Base-by-base conservation (phyloP, 2,888 invertebrate species). In the Temnothorax rugatulus region DNA sequence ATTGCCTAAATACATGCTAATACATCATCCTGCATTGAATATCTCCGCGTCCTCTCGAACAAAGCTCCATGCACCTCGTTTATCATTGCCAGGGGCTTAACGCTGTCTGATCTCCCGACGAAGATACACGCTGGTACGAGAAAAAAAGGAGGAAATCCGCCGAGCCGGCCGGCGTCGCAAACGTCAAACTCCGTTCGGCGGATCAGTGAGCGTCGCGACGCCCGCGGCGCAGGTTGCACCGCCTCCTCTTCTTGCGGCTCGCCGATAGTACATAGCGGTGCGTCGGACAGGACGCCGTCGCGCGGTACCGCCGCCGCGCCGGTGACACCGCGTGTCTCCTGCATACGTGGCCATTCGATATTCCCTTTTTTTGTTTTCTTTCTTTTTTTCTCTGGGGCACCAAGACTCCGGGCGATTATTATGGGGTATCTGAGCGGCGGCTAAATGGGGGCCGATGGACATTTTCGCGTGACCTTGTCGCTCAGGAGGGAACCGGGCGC, bases 391-490 rank as follows among this genome's bases (percentile, higher is more conserved):
- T n/a, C 18, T 13, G 79, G 77, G n/a, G 1, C 13, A 66, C n/a
- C 18, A 61, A 81, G 52, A 59, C 11, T 57, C 44, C 21, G 57
- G 44, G 1, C 11, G n/a, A 76, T 0, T 76, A 87, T 85, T 84
- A 90, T 90, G 90, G 89, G 52, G 82, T 13, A 38, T 66, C 25
- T 73, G n/a, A 73, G 38, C 38, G 38, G 25, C 47, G 79, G 73
- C 85, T 82, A 90, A 91, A 94, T 94, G 94, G 92, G 93, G 88
- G 93, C 92, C 92, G 91, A 92, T 91, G 92, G 91, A 89, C 93
- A 94, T 91, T 95, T 95, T 92, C 95, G 95, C 90, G 95, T 96
- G 86, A 95, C 95, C 85, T 91, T 96, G 88, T 95, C 95, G 84
- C 93, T 96, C 82, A 94, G 95, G 87, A 95, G 95, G 90, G 95